Percentiles rank a stretch among this genome's conserved stretches.
Evolutionary conservation across 2,797 vertebrate species (phyloP).

Genomic region (Intellagama lesueurii): DNA sequence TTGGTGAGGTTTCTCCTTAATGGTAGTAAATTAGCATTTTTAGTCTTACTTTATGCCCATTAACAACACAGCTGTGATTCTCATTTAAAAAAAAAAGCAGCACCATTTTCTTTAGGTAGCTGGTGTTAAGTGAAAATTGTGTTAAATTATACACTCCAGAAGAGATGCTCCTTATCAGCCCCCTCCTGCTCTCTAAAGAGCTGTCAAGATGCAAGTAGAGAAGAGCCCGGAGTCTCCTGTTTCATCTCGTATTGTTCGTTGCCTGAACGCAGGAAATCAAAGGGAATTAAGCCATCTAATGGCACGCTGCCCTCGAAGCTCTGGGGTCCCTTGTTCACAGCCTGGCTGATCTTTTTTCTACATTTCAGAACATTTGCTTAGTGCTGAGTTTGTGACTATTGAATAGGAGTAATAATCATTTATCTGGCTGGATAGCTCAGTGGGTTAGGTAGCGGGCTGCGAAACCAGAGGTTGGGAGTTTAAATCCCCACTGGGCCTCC

Average conservation of each 20-base stretch:
- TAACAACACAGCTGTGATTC: conserved; percentile 29
- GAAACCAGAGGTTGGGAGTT: too few species aligned
- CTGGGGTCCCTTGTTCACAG: not conserved
- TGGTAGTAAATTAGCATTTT: conserved; percentile 29
- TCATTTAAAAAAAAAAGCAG: not conserved
- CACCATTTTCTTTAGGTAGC: not conserved
- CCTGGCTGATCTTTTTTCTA: not conserved
- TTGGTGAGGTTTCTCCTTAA: conserved; percentile 35
- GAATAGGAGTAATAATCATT: too few species aligned
- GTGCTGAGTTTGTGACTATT: too few species aligned
- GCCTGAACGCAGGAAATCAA: not conserved
- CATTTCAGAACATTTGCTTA: not conserved
- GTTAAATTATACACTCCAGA: conserved; percentile 8
- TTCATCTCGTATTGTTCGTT: conserved; percentile 6
- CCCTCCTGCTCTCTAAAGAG: not conserved
- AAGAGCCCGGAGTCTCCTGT: not conserved
- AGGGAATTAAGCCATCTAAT: not conserved
- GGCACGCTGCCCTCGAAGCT: not conserved
- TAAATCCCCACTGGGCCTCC: too few species aligned
- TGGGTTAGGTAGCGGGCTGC: too few species aligned
- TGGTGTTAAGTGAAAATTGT: conserved; percentile 36
- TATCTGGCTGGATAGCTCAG: too few species aligned
- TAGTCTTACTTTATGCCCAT: conserved; percentile 23
- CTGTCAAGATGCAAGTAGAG: not conserved
- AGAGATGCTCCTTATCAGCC: not conserved